A percentile compares a stretch with the other conserved stretches of the same genome.
These are phyloP conservation scores for Anolis sagrei DNA, from an alignment of 2,113 vertebrate genomes.

Conservation along the genomic window DNA sequence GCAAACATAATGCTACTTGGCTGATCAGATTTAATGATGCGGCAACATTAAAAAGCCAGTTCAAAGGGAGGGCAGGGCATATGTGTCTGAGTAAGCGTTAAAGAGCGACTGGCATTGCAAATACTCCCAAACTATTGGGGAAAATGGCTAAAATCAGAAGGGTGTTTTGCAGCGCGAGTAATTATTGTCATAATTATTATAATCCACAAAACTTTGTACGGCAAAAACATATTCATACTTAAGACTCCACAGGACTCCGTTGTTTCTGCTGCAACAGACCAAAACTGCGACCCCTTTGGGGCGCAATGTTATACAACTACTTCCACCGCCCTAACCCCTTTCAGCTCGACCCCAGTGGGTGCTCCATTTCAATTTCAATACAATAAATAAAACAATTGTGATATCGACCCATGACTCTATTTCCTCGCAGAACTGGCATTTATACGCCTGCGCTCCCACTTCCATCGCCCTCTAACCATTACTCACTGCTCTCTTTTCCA, in stretches of 20 bases:
- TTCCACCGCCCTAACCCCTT: too few species aligned
- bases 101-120: background rate
- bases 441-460: too few species aligned
- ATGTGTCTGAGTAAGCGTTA: background rate
- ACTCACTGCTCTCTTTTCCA: slow-evolving; percentile 9
- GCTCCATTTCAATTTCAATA: background rate
- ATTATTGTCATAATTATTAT: background rate
- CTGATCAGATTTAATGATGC: background rate
- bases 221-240: background rate
- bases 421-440: background rate
- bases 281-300: background rate
- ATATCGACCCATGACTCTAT: too few species aligned
- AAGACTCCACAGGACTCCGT: background rate
- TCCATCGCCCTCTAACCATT: background rate
- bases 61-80: background rate
- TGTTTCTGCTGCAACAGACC: too few species aligned
- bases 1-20: too few species aligned
- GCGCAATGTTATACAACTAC: background rate
- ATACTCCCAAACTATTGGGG: background rate
- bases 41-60: background rate
- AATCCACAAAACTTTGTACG: background rate
- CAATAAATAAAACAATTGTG: background rate
- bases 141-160: background rate
- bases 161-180: background rate
- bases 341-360: too few species aligned